A percentile compares a stretch with the other conserved stretches of the same genome.
Evolutionary conservation across 1,140 invertebrate genomes (phyloP).

Genomic region (Heliconius eleuchia): DNA sequence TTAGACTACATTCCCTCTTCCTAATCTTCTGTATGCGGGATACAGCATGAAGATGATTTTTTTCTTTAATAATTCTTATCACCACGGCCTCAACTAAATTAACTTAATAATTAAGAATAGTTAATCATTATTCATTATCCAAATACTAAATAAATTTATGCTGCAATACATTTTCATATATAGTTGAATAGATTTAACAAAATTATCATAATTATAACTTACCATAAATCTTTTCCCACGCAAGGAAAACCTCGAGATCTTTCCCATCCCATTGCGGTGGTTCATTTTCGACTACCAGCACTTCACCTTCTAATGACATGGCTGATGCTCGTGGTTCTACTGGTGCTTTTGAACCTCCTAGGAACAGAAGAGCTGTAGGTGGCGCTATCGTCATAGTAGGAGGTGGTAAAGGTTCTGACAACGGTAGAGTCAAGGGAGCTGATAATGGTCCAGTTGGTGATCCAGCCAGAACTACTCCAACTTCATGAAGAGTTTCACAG

Average conservation of each 20-base stretch:
- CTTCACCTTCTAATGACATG: slow-evolving; percentile 82
- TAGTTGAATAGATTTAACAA: not conserved
- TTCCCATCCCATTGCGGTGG: slow-evolving; percentile 79
- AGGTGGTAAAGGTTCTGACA: slow-evolving; percentile 56
- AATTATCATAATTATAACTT: slow-evolving; percentile 33
- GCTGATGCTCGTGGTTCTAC: slow-evolving; percentile 83
- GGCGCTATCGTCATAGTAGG: slow-evolving; percentile 55
- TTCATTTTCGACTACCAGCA: slow-evolving; percentile 83
- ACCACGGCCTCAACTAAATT: too few relatives aligned
- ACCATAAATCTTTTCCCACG: slow-evolving; percentile 79
- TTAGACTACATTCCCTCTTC: too few relatives aligned
- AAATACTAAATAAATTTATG: not conserved
- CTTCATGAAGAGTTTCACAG: slow-evolving; percentile 65
- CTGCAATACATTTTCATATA: not conserved
- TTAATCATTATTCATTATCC: not conserved
- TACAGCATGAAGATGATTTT: too few relatives aligned
- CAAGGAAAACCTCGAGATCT: slow-evolving; percentile 72
- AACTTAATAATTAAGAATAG: not conserved
- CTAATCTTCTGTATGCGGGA: too few relatives aligned
- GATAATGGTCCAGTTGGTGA: slow-evolving; percentile 62
- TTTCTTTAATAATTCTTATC: too few relatives aligned
- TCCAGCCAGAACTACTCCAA: slow-evolving; percentile 61
- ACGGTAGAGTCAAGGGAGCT: slow-evolving; percentile 53
- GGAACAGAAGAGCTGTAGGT: slow-evolving; percentile 82
- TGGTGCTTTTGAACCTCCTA: slow-evolving; percentile 84